Conservation (phyloP, 2,113 vertebrate species). For the Tor tambroides region DNA sequence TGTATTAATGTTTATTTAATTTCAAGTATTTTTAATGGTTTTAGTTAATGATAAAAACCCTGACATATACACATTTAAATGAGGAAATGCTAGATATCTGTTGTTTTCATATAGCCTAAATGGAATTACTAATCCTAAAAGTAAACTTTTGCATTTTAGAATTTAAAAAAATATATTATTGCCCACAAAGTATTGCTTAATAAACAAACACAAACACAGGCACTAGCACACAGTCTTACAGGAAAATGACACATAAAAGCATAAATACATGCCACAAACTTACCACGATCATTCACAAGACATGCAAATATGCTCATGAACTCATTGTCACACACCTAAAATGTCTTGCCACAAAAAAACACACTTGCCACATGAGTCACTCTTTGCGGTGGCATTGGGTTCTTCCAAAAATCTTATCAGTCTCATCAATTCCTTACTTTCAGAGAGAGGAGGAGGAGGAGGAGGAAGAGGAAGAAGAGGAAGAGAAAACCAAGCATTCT, state of each 20-base stretch:
- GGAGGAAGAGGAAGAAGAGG: constrained; percentile 62
- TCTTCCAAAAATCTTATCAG: not conserved
- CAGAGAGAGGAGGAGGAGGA: constrained; percentile 56
- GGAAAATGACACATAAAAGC: not conserved
- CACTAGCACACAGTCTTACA: not conserved
- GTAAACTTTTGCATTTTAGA: too few relatives aligned
- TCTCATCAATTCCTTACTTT: constrained; percentile 16
- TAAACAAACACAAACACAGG: not conserved
- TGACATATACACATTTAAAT: too few relatives aligned
- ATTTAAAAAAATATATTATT: too few relatives aligned
- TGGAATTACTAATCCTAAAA: too few relatives aligned
- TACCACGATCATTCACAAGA: constrained; percentile 3
- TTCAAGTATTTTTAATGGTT: too few relatives aligned
- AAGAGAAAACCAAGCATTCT: constrained; percentile 64
- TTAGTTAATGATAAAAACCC: too few relatives aligned
- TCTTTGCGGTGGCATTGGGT: not conserved
- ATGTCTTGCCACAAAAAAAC: not conserved
- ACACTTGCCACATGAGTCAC: not conserved
- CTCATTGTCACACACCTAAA: constrained; percentile 26
- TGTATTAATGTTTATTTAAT: too few relatives aligned
- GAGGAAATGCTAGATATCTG: too few relatives aligned
- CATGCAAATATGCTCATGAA: not conserved
- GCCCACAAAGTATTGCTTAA: not conserved
- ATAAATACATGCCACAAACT: not conserved
- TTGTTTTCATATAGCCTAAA: too few relatives aligned